These are phyloP conservation scores for Portunus trituberculatus DNA, from an alignment of 1,140 invertebrate genomes.

Conservation along the genomic window DNA sequence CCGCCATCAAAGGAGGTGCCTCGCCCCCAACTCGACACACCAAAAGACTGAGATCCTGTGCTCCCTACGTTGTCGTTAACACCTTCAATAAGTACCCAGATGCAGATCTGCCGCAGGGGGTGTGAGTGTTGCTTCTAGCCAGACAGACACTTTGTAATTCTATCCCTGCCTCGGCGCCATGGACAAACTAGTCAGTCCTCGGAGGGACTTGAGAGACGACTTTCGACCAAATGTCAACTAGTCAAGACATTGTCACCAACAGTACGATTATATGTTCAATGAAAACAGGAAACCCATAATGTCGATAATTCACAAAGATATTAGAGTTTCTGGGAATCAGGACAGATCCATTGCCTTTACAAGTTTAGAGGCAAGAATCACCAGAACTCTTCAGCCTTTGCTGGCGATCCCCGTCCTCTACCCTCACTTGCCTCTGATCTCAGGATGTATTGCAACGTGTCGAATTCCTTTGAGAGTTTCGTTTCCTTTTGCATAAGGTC, in stretches of 20 bases:
- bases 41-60: neutral
- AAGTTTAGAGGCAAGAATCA: neutral
- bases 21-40: neutral
- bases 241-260: no score
- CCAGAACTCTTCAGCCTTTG: neutral
- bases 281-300: no score
- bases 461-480: neutral
- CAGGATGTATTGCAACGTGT: neutral
- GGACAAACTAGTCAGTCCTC: no score
- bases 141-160: neutral
- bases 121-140: neutral
- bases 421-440: neutral
- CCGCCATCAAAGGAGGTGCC: neutral
- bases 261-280: no score
- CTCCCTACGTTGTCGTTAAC: neutral
- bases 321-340: neutral
- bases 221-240: no score
- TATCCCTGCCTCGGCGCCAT: no score
- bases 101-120: neutral
- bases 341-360: no score
- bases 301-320: no score
- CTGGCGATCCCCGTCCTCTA: no score
- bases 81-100: neutral
- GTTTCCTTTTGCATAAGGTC: neutral
- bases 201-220: no score